Conservation (phyloP, 1,140 invertebrate species). For the Littorina saxatilis region DNA sequence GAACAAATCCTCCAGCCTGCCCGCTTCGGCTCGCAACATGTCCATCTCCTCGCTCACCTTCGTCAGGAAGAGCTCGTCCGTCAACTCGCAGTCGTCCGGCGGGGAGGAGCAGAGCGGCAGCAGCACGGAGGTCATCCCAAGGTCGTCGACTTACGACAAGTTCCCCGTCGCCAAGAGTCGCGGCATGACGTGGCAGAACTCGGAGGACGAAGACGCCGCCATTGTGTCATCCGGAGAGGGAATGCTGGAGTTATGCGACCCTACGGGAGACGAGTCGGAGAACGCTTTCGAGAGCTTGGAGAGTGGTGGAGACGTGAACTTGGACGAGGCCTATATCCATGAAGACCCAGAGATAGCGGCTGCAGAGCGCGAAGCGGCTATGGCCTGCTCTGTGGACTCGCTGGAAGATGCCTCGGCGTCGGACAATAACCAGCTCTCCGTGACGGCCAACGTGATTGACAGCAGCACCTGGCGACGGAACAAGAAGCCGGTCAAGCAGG, state of each 20-base stretch:
- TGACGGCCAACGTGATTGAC: constrained; percentile 20
- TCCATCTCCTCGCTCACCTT: constrained; percentile 69
- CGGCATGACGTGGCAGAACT: background rate
- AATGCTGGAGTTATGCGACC: constrained; percentile 44
- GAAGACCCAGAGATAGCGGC: background rate
- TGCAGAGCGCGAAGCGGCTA: background rate
- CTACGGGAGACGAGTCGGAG: constrained; percentile 1
- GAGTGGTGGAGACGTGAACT: background rate
- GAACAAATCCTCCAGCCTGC: constrained; percentile 40
- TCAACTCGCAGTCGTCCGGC: background rate
- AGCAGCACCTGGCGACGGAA: constrained; percentile 67
- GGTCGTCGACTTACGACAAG: constrained; percentile 18
- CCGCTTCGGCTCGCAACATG: constrained; percentile 54
- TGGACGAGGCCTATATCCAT: constrained; percentile 30
- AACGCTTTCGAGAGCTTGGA: background rate
- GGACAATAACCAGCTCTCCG: background rate
- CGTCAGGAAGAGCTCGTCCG: constrained; percentile 37
- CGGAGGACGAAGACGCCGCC: background rate
- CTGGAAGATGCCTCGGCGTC: constrained; percentile 19
- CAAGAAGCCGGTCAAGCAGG: constrained; percentile 52
- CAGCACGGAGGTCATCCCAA: constrained; percentile 32
- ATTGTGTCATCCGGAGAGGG: constrained; percentile 17
- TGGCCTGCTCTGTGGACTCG: constrained; percentile 34
- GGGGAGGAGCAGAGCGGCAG: constrained; percentile 13
- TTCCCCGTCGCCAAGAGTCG: background rate